Evolutionary conservation across 1,140 invertebrate species (phyloP), one percentile per base, ranked within the genome.

Genomic region (Dendrolimus kikuchii): DNA sequence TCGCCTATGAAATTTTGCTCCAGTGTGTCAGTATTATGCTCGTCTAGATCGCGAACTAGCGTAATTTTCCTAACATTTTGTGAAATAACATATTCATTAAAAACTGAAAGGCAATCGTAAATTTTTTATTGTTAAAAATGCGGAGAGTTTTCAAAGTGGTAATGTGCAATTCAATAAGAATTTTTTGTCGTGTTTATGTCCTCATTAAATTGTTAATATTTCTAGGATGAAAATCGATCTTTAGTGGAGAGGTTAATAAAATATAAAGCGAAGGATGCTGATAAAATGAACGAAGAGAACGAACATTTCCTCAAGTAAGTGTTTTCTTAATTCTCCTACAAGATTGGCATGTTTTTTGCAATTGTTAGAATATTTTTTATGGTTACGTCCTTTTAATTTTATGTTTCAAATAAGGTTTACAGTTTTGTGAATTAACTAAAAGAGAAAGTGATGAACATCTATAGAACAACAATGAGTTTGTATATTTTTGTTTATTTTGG

Each of bases 261-360:
- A 57, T 94, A 95, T 66, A 98, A 98, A 89, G 92, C 95, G 8
- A 94, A 95, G 88, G 96, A 98, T 90, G 97, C 96, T 7, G 96
- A 98, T 72, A 94, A 93, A 86, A 91, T 98, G 90, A 98, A 98
- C 75, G 93, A 95, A 88, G 96, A 98, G 86, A 98, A 98, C 89
- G 96, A 98, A 87, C 93, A 94, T 78, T 95, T 96, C 78, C 83
- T 96, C 57, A 95, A 93, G 94, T 95, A 90, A 91, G 91, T 62
- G 46, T 9, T 38, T 40, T 43, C 45, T 40, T 89, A 40, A 51
- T 64, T 59, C 3, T 23, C 7, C 23, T 41, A 40, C 6, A 49
- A 49, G 7, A 40, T 38, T 43, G 7, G 7, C 44, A 40, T 23
- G 36, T 52, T 40, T 49, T 47, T 49, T 41, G 42, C 8, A 38